Base-by-base conservation (phyloP, 2,888 invertebrate genomes). In the Lamellibrachia satsuma region DNA sequence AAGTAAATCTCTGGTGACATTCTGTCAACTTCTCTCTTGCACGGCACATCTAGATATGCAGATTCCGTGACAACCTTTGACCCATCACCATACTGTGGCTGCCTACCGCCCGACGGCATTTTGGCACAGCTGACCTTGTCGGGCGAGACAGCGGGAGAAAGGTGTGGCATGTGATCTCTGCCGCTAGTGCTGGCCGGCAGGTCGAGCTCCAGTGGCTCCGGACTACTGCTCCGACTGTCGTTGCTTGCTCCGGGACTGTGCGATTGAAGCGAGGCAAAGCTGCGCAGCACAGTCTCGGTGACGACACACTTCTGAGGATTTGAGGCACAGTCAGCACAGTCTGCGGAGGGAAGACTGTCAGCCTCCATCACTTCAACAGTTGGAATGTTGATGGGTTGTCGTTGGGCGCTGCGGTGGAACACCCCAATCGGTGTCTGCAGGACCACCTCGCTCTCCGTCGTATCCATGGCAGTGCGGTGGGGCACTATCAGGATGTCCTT, bases 381-480 rank as follows among this genome's bases (percentile, higher is more conserved):
- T 51, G 91, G 52, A 91, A 52, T 91, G 91, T 52, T 52, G 51
- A 52, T 11, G 52, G 91, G 91, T 4, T 91, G 51, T n/a, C 52
- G 91, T 7, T 95, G 95, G 93, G 95, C 75, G 75, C 75, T 75
- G 2, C 75, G 75, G 75, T 75, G 95, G 92, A 96, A 95, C 39
- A 95, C 95, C 7, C 96, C 95, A 91, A 95, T 95, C 0, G 96
- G 95, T 11, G 95, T 96, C 92, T 95, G 95, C n/a, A 96, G 93
- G 9, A 96, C 95, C 91, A 93, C 51, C 52, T 93, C 90, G 22
- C 92, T 90, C 90, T 91, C 60, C 52, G 52, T 90, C 22, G 27
- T 90, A 39, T 93, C 91, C 39, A 60, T 90, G 51, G 92, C n/a
- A 27, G 95, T 94, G 94, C 95, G 95, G 92, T 95, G 95, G 51